These are phyloP conservation scores for Scophthalmus maximus DNA, from an alignment of 2,113 vertebrate species.

Conservation along the genomic window DNA sequence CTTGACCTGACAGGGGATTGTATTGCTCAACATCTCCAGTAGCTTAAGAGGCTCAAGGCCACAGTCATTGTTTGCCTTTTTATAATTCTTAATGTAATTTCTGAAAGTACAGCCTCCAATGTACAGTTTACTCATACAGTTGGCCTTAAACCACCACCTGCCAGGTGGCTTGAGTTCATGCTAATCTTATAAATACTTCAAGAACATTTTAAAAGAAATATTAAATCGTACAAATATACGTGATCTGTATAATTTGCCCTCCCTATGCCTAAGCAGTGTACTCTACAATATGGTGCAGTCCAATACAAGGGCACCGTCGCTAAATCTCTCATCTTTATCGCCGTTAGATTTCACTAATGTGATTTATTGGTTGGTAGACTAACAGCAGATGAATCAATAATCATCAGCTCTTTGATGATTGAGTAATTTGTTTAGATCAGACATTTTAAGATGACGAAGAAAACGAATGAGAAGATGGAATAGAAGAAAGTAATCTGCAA, in stretches of 20 bases:
- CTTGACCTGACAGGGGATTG: conserved; percentile 30
- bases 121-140: neutral
- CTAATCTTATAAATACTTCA: too few species aligned
- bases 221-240: too few species aligned
- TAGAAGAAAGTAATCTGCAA: neutral
- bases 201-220: too few species aligned
- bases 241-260: too few species aligned
- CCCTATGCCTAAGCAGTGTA: neutral
- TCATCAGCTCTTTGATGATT: neutral
- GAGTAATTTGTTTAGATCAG: neutral
- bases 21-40: conserved; percentile 3
- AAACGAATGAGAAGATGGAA: neutral
- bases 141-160: neutral
- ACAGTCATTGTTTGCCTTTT: conserved; percentile 1
- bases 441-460: too few species aligned
- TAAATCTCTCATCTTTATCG: neutral
- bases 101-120: neutral
- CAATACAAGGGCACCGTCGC: too few species aligned
- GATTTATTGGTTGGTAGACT: too few species aligned
- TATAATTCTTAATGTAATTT: neutral
- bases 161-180: neutral
- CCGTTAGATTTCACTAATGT: too few species aligned
- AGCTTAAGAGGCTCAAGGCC: conserved; percentile 8
- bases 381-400: neutral
- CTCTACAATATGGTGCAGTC: neutral